Evolutionary conservation across 2,888 invertebrate genomes (phyloP), one percentile per base, ranked within the genome.

Genomic region (Diogma glabrata): DNA sequence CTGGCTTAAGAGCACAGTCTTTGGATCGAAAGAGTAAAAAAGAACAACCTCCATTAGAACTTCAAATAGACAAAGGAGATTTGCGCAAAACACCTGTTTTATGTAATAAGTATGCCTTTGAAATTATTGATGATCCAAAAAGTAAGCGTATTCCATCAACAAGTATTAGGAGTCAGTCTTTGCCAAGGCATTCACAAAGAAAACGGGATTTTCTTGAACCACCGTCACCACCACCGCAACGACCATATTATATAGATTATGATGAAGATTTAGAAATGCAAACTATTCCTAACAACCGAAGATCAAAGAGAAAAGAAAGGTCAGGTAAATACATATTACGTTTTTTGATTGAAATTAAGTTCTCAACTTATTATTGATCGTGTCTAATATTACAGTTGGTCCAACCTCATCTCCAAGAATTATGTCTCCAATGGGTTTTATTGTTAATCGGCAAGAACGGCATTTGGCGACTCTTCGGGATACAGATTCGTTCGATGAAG

Each of bases 71-170:
- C 43, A 66, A 66, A 47, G 66, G 66, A 52, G 58, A 65, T 23
- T 61, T 68, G 12, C 74, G 74, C 28, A 74, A 75, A 54, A 75
- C 76, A 1, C 79, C 83, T 1, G 79, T 85, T 28, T 72, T 84
- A 36, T 82, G 79, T 62, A 86, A 86, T 64, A 79, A 76, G 57
- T 86, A 85, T 63, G 83, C 82, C 0, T 67, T 82, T 48, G 78
- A 79, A 48, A 70, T 71, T 47, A 55, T 63, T 10, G 57, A 58
- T 17, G 52, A 51, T 24, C 43, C 50, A 19, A 38, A 43, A 43
- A 43, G 49, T 12, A 49, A 23, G 7, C 33, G 24, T 10, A 49
- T 47, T 12, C 49, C 19, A 51, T n/a, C n/a, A n/a, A 51, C 17
- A 20, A 36, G 47, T 6, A 46, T 49, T 9, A 49, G 55, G 20